Conservation (phyloP, 2,888 invertebrate genomes). For the Caenorhabditis sp. region DNA sequence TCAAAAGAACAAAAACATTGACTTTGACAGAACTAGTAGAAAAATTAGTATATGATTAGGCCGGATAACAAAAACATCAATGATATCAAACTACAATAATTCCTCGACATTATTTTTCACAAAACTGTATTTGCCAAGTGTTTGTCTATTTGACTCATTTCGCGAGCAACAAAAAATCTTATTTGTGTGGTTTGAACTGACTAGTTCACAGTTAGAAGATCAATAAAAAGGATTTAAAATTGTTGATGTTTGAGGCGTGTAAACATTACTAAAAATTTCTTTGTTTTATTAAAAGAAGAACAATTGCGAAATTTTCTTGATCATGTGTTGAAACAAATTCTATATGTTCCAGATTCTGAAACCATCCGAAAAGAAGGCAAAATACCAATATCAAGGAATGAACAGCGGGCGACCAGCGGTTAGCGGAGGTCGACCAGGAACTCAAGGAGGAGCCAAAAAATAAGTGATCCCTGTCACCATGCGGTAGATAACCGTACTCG, state of each 20-base stretch:
- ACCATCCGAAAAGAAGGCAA: conserved; percentile 76
- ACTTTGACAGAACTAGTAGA: neutral
- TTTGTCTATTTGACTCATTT: neutral
- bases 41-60: neutral
- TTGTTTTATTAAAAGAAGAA: too few species aligned
- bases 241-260: too few species aligned
- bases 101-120: too few species aligned
- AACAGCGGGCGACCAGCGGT: conserved; percentile 69
- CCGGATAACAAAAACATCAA: too few species aligned
- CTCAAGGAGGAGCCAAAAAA: conserved; percentile 32
- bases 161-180: too few species aligned
- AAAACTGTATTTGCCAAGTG: neutral
- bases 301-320: too few species aligned
- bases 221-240: too few species aligned
- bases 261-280: too few species aligned
- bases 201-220: too few species aligned
- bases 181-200: too few species aligned
- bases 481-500: neutral
- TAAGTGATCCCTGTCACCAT: conserved; percentile 6
- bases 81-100: too few species aligned
- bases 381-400: conserved; percentile 75
- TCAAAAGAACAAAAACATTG: neutral
- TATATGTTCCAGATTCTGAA: conserved; percentile 73
- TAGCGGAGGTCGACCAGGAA: conserved; percentile 36
- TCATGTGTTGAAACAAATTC: too few species aligned